Percentiles rank a stretch among this genome's conserved stretches.
These are phyloP conservation scores for Heliocidaris tuberculata DNA, from an alignment of 35 echinoderm and acorn worm species.

Conservation along the genomic window DNA sequence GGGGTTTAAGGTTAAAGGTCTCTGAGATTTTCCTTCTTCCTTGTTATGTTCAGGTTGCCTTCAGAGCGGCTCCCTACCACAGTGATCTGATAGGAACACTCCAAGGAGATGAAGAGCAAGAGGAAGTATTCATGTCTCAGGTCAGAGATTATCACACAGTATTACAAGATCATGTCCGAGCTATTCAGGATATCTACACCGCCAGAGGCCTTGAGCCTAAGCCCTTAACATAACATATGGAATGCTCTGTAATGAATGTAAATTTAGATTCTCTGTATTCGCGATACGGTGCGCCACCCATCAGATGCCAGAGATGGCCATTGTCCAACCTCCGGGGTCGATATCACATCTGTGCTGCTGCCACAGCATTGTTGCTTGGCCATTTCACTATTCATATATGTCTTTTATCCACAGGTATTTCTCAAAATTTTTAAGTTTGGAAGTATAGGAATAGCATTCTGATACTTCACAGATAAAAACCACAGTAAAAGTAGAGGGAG, in stretches of 20 bases:
- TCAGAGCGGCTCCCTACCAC: constrained; percentile 14
- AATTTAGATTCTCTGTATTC: not conserved
- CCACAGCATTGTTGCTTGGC: too few relatives aligned
- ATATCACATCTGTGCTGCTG: too few relatives aligned
- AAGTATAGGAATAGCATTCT: too few relatives aligned
- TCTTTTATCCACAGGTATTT: too few relatives aligned
- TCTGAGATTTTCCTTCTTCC: not conserved
- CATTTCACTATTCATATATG: too few relatives aligned
- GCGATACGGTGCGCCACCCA: not conserved
- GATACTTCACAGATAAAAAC: too few relatives aligned
- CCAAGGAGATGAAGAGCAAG: not conserved
- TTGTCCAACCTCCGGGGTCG: too few relatives aligned
- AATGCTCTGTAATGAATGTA: not conserved
- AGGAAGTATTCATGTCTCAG: not conserved
- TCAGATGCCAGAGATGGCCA: too few relatives aligned
- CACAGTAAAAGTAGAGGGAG: too few relatives aligned
- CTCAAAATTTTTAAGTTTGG: too few relatives aligned
- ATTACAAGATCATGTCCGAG: not conserved
- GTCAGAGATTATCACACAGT: not conserved
- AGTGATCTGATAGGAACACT: constrained; percentile 20
- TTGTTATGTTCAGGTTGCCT: constrained; percentile 28
- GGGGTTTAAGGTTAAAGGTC: too few relatives aligned
- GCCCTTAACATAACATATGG: not conserved
- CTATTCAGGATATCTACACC: constrained; percentile 9
- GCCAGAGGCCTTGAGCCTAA: not conserved